These are phyloP conservation scores for Epirrita christyi DNA, from an alignment of 2,888 invertebrate species.

Conservation along the genomic window DNA sequence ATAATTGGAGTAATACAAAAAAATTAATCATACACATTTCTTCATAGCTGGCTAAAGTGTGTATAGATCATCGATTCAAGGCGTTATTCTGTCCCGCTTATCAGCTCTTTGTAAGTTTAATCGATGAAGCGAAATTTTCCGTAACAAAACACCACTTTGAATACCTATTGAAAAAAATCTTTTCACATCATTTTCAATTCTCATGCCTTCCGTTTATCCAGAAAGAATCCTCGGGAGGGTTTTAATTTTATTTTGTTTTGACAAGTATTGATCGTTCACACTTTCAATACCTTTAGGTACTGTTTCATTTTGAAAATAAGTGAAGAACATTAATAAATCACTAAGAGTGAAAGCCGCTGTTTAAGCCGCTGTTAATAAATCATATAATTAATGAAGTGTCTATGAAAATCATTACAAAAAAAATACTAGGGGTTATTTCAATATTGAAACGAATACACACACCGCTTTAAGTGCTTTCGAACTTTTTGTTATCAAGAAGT, in stretches of 20 bases:
- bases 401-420: conserved; percentile 48
- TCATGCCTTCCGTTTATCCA: conserved; percentile 72
- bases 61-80: conserved; percentile 7
- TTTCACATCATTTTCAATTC: conserved; percentile 74
- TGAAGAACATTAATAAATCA: conserved; percentile 71
- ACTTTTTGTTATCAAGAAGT: neutral
- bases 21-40: too few relatives aligned
- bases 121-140: conserved; percentile 56
- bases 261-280: conserved; percentile 76
- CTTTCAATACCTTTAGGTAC: conserved; percentile 64
- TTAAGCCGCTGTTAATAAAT: conserved; percentile 70
- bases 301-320: conserved; percentile 75
- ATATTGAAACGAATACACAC: conserved; percentile 1
- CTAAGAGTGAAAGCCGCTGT: conserved; percentile 68
- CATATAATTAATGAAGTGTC: conserved; percentile 64
- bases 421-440: conserved; percentile 23
- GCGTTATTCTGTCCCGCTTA: conserved; percentile 18
- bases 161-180: conserved; percentile 62
- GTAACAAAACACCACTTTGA: conserved; percentile 65
- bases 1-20: too few relatives aligned
- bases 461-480: neutral
- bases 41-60: neutral
- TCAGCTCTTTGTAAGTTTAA: conserved; percentile 51
- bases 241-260: conserved; percentile 75
- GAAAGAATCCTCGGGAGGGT: conserved; percentile 67